Conservation (phyloP, 2,113 vertebrate species). For the Lepidothrix coronata region DNA sequence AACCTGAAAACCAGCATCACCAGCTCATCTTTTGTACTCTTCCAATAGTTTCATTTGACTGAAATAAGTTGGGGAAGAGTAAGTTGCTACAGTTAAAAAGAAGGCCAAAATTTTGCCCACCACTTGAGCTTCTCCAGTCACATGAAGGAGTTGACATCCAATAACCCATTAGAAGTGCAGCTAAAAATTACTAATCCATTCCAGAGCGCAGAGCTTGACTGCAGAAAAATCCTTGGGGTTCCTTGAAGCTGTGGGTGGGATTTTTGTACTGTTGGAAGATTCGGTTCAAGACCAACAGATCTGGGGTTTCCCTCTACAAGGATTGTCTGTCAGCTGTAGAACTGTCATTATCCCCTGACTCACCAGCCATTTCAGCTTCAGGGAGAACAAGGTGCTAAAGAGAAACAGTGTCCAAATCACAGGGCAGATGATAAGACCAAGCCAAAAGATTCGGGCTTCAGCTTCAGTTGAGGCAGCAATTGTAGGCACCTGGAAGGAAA, state of each 20-base stretch:
- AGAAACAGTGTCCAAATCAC: slow-evolving; percentile 80
- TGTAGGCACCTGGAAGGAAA: slow-evolving; percentile 58
- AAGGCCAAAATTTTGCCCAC: background rate
- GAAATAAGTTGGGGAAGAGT: background rate
- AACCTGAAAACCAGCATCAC: background rate
- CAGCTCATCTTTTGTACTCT: background rate
- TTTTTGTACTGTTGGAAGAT: background rate
- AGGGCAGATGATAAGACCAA: slow-evolving; percentile 81
- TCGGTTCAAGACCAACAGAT: background rate
- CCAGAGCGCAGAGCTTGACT: background rate
- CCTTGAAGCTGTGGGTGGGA: background rate
- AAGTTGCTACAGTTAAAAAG: background rate
- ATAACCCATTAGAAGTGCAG: background rate
- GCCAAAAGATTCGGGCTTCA: slow-evolving; percentile 87
- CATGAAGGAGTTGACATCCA: background rate
- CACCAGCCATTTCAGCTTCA: slow-evolving; percentile 85
- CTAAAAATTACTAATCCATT: background rate
- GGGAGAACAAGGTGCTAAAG: slow-evolving; percentile 81
- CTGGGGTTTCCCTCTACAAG: background rate
- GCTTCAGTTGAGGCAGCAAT: slow-evolving; percentile 73
- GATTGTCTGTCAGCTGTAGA: too few relatives aligned
- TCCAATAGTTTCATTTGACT: background rate
- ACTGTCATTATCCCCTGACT: background rate
- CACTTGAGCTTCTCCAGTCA: background rate
- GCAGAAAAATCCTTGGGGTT: background rate